phyloP scores from a whole-genome alignment of 2,797 vertebrate species.

The Choloepus didactylus region DNA sequence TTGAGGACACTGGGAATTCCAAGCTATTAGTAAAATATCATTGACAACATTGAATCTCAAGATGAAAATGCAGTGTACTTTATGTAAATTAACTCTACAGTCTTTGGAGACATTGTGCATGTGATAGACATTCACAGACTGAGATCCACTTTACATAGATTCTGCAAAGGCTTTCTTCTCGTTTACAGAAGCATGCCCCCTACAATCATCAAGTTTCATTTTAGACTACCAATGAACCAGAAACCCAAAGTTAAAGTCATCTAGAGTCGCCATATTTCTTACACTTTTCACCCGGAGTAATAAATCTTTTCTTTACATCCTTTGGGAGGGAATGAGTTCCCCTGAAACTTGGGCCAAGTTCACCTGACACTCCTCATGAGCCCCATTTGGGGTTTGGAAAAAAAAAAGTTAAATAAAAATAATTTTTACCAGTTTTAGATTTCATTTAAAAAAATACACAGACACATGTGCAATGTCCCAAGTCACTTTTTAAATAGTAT shows the following conservation, averaged over 20 bases:
- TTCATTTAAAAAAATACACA: slow-evolving; percentile 70
- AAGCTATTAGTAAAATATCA: slow-evolving; percentile 63
- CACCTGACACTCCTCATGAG: slow-evolving; percentile 78
- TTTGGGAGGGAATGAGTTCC: slow-evolving; percentile 72
- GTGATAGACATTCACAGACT: not conserved
- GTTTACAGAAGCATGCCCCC: not conserved
- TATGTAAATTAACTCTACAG: slow-evolving; percentile 36
- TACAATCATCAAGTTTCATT: slow-evolving; percentile 62
- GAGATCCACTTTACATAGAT: not conserved
- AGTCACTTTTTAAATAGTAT: slow-evolving; percentile 59
- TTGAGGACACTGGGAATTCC: slow-evolving; percentile 71
- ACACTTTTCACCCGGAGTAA: slow-evolving; percentile 77
- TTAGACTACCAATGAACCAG: slow-evolving; percentile 79
- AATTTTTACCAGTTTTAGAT: slow-evolving; percentile 75
- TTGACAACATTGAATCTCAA: slow-evolving; percentile 38
- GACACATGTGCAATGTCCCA: slow-evolving; percentile 67
- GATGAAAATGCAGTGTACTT: slow-evolving; percentile 55
- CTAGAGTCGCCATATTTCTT: slow-evolving; percentile 56
- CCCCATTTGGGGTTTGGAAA: slow-evolving; percentile 66
- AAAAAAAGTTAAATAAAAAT: slow-evolving; percentile 68
- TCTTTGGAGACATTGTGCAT: slow-evolving; percentile 44
- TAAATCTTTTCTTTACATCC: slow-evolving; percentile 84
- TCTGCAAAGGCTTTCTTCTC: slow-evolving; percentile 6
- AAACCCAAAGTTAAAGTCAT: slow-evolving; percentile 74
- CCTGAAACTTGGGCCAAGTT: slow-evolving; percentile 72